These are phyloP conservation scores for Oryzias dopingdopingensis DNA, from an alignment of 2,797 vertebrate species.

Conservation along the genomic window DNA sequence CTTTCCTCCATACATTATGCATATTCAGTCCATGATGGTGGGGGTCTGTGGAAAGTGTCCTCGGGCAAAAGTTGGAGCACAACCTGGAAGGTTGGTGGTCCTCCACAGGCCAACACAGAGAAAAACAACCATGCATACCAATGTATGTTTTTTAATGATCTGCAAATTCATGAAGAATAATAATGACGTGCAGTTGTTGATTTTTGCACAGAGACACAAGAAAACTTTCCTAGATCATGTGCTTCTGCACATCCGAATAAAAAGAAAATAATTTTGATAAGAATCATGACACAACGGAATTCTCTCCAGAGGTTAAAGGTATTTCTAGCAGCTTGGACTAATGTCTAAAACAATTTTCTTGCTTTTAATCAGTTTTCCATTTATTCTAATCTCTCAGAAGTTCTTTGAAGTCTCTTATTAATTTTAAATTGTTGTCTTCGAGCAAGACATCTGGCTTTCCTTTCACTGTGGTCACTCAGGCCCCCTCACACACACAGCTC, in stretches of 20 bases:
- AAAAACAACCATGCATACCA: no score
- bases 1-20: constrained; percentile 14
- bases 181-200: no score
- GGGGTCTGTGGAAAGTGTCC: background rate
- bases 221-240: no score
- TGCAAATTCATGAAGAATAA: constrained; percentile 24
- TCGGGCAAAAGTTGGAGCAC: no score
- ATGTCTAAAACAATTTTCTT: background rate
- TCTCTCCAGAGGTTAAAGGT: constrained; percentile 14
- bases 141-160: constrained; percentile 14
- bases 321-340: background rate
- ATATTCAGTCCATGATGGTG: background rate
- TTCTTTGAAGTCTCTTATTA: background rate
- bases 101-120: no score
- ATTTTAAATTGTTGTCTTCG: background rate
- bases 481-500: constrained; percentile 13
- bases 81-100: no score
- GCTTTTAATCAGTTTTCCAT: background rate
- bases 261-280: constrained; percentile 46
- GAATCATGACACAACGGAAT: constrained; percentile 8
- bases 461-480: constrained; percentile 1
- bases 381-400: background rate
- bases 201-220: no score
- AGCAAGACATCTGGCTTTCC: background rate
- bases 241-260: constrained; percentile 13